These are phyloP conservation scores for Notarius lentiginosus DNA, from an alignment of 2,113 vertebrate genomes.

Conservation along the genomic window DNA sequence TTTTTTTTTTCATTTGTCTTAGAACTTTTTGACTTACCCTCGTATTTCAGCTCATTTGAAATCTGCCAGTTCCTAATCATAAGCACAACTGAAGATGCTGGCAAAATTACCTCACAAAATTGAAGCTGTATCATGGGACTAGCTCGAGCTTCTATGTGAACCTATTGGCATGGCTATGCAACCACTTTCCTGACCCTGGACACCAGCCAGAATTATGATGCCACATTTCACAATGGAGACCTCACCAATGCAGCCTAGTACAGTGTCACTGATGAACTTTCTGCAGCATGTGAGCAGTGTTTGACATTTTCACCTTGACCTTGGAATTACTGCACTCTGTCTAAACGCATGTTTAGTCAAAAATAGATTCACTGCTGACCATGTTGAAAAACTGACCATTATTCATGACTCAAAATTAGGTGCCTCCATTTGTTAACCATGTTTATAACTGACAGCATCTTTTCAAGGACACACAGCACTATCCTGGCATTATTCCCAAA, in stretches of 20 bases:
- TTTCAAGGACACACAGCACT: not conserved
- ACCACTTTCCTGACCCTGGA: not conserved
- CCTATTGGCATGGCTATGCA: not conserved
- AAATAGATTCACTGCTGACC: not conserved
- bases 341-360: not conserved
- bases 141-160: not conserved
- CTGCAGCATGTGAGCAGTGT: not conserved
- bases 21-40: no score
- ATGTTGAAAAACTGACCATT: not conserved
- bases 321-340: not conserved
- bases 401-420: not conserved
- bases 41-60: not conserved
- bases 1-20: no score
- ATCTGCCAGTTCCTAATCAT: not conserved
- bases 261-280: not conserved
- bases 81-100: not conserved
- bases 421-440: no score
- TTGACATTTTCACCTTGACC: not conserved
- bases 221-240: slow-evolving; percentile 19
- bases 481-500: not conserved
- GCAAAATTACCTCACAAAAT: not conserved
- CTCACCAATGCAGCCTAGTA: not conserved
- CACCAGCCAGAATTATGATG: not conserved
- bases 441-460: no score
- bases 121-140: not conserved